Evolutionary conservation across 2,113 vertebrate species (phyloP).

Genomic region (Eonycteris spelaea): DNA sequence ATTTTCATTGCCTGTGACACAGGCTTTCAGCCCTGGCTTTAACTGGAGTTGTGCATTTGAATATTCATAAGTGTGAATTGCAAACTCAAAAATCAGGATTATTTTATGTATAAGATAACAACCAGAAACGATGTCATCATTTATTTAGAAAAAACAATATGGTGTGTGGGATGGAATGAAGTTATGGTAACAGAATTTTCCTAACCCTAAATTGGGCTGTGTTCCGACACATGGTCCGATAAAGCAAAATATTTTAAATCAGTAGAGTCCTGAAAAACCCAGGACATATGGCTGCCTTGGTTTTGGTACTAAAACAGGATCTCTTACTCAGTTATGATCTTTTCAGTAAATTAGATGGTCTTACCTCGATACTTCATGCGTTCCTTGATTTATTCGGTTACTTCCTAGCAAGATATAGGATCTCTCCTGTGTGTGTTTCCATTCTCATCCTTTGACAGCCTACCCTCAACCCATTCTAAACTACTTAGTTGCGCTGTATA

Average conservation of each 20-base stretch:
- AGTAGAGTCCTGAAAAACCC: constrained; percentile 28
- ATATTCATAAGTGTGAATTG: constrained; percentile 59
- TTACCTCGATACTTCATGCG: neutral
- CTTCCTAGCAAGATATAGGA: neutral
- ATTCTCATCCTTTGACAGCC: neutral
- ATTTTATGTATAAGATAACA: constrained; percentile 26
- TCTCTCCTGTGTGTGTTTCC: neutral
- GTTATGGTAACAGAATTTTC: constrained; percentile 49
- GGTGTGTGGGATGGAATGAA: constrained; percentile 61
- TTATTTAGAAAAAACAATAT: constrained; percentile 67
- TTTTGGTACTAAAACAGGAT: constrained; percentile 55
- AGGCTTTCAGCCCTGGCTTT: constrained; percentile 23
- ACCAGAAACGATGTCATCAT: constrained; percentile 32
- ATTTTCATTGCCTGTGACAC: constrained; percentile 10
- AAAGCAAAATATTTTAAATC: constrained; percentile 71
- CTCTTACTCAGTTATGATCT: constrained; percentile 9
- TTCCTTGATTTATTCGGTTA: neutral
- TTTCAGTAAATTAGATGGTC: constrained; percentile 24
- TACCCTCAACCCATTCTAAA: neutral
- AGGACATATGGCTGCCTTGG: constrained; percentile 65
- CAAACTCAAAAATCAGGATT: constrained; percentile 21
- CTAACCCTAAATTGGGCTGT: constrained; percentile 41
- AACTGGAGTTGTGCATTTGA: constrained; percentile 49
- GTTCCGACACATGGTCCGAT: constrained; percentile 51
- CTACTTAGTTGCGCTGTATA: neutral